phyloP scores from a whole-genome alignment of 2,888 invertebrate genomes.

The Caenorhabditis sp. region DNA sequence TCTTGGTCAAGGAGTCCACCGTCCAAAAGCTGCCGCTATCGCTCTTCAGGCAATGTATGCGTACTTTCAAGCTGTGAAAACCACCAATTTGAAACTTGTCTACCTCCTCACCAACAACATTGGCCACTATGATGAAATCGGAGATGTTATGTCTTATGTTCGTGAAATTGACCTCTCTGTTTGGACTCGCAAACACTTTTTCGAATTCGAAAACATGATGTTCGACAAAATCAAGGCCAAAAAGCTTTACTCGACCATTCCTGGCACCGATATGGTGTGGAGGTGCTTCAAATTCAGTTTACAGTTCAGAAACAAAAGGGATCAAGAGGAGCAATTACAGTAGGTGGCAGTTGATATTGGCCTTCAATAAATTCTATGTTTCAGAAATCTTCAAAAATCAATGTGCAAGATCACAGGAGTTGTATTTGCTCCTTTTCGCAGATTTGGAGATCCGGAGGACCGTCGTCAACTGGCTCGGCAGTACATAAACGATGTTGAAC shows the following conservation, averaged over 20 bases:
- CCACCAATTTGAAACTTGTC: neutral
- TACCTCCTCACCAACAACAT: neutral
- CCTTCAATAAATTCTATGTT: too few species aligned
- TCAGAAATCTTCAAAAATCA: too few species aligned
- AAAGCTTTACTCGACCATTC: neutral
- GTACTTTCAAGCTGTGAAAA: neutral
- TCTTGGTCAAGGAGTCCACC: neutral
- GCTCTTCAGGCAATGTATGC: neutral
- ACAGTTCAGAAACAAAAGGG: neutral
- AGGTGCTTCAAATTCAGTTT: neutral
- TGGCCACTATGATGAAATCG: neutral
- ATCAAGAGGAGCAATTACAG: neutral
- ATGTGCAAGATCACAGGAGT: too few species aligned
- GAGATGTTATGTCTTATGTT: neutral
- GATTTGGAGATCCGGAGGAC: too few species aligned
- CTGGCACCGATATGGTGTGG: neutral
- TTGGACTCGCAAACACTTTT: neutral
- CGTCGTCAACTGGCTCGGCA: neutral
- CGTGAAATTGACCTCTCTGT: neutral
- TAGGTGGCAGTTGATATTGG: too few species aligned
- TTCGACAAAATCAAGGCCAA: neutral
- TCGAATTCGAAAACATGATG: neutral
- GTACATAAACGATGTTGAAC: neutral
- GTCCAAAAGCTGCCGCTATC: neutral
- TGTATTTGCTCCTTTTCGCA: too few species aligned